phyloP scores from a whole-genome alignment of 2,797 vertebrate species.

The Menidia menidia region DNA sequence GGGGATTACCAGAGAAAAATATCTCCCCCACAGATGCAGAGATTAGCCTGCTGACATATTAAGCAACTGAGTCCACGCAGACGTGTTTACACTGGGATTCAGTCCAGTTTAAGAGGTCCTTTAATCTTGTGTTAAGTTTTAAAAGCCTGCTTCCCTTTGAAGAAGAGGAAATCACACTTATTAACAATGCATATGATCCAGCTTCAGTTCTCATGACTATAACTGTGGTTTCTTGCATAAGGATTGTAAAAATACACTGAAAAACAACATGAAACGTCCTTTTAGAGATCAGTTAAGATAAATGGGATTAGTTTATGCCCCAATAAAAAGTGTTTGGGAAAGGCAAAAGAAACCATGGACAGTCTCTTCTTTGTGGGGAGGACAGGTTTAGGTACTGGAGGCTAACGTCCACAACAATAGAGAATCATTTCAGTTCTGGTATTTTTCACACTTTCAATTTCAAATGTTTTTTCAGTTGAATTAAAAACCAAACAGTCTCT shows the following conservation, averaged over 20 bases:
- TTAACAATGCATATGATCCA: constrained; percentile 42
- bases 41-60: constrained; percentile 60
- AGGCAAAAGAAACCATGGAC: neutral
- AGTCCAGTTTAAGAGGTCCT: constrained; percentile 31
- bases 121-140: constrained; percentile 40
- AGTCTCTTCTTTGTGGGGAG: neutral
- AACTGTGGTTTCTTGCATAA: too few species aligned
- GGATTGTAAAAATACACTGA: too few species aligned
- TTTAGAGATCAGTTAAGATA: constrained; percentile 24
- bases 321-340: constrained; percentile 6
- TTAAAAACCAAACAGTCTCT: neutral
- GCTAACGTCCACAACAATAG: too few species aligned
- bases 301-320: constrained; percentile 28
- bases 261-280: constrained; percentile 22
- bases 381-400: too few species aligned
- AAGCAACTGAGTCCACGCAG: constrained; percentile 40
- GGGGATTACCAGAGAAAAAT: constrained; percentile 31
- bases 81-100: constrained; percentile 37
- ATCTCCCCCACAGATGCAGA: constrained; percentile 30
- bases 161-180: constrained; percentile 22
- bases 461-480: neutral
- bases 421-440: constrained; percentile 15
- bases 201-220: neutral
- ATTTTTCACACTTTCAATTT: constrained; percentile 38
- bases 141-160: constrained; percentile 26